Evolutionary conservation across 2,888 invertebrate species (phyloP).

Genomic region (Chrysolina oricalcia): DNA sequence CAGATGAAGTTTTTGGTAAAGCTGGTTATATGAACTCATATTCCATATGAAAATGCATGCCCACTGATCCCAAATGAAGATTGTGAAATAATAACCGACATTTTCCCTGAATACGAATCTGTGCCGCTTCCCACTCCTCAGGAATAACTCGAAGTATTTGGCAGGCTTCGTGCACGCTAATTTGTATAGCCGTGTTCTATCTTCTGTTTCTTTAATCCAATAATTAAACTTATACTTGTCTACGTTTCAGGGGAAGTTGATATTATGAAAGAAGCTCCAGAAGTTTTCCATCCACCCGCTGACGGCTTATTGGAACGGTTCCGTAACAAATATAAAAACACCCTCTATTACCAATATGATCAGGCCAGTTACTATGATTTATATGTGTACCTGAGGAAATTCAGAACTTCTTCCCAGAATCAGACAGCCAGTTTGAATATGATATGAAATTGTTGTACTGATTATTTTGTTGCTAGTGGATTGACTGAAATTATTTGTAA

Average conservation of each 20-base stretch:
- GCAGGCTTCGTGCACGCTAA: no score
- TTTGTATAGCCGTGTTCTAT: no score
- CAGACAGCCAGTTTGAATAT: neutral
- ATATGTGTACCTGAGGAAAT: conserved; percentile 5
- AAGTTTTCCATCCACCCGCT: conserved; percentile 9
- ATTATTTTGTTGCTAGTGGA: conserved; percentile 1
- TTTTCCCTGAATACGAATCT: no score
- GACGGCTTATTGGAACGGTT: neutral
- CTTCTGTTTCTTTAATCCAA: no score
- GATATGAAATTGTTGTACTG: neutral
- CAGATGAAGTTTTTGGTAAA: no score
- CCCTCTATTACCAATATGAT: conserved; percentile 8
- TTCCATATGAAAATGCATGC: no score
- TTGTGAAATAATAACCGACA: no score
- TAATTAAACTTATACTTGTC: neutral
- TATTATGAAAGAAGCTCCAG: conserved; percentile 16
- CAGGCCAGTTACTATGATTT: conserved; percentile 13
- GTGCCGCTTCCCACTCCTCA: no score
- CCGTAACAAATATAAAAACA: neutral
- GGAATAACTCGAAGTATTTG: no score
- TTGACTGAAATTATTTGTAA: conserved; percentile 11
- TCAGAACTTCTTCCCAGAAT: conserved; percentile 9
- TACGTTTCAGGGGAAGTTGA: conserved; percentile 14
- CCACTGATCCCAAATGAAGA: no score
- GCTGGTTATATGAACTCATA: no score